Conservation (phyloP, 2,113 vertebrate species). For the Mirza zaza region DNA sequence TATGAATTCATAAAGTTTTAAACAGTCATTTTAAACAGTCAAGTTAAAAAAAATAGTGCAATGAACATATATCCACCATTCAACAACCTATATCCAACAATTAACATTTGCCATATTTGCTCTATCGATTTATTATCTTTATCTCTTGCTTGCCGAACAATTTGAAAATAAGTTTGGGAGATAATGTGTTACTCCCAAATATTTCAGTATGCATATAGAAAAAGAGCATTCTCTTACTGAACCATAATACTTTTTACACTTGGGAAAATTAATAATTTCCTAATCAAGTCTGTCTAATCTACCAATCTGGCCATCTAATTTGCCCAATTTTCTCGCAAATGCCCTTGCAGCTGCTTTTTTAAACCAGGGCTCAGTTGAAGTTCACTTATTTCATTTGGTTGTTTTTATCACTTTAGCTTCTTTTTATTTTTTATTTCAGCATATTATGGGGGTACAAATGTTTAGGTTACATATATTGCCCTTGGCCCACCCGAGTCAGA, state of each 20-base stretch:
- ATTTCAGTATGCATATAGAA: background rate
- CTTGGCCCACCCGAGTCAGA: no score
- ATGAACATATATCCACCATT: background rate
- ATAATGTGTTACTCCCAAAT: constrained; percentile 16
- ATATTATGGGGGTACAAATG: no score
- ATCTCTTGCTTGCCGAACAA: background rate
- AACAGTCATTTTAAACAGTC: no score
- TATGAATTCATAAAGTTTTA: no score
- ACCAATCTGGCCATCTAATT: background rate
- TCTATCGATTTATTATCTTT: background rate
- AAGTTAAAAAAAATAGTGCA: background rate
- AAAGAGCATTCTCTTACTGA: background rate
- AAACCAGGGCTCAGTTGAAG: constrained; percentile 11
- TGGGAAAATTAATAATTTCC: constrained; percentile 17
- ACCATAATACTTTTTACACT: background rate
- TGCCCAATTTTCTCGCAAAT: background rate
- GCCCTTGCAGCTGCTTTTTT: background rate
- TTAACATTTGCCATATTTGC: background rate
- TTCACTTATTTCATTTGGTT: constrained; percentile 7
- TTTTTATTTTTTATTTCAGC: background rate
- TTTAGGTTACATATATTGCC: no score
- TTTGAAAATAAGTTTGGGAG: constrained; percentile 13
- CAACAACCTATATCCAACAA: background rate
- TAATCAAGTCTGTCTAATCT: background rate
- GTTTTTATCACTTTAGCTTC: background rate